Base-by-base conservation (phyloP, 2,888 invertebrate genomes). In the Macropis europaea region DNA sequence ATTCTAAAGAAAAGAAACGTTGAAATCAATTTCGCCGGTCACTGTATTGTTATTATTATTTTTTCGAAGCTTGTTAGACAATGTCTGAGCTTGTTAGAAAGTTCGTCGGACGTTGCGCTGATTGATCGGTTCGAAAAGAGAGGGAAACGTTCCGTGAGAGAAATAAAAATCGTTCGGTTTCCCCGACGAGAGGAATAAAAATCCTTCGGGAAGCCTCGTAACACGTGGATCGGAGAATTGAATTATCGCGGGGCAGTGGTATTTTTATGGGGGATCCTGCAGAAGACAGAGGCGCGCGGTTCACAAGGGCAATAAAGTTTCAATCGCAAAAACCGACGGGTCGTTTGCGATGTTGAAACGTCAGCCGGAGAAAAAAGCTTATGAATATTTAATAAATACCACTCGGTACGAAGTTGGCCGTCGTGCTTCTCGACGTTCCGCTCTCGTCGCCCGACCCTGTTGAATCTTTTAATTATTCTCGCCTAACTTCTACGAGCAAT, bases 351-450 rank as follows among this genome's bases (percentile, higher is more conserved):
- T 45, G 72, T 53, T 62, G 69, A 54, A 62, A 66, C 62, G 69
- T 59, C 57, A 66, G 38, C 59, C 22, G 13, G 26, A 43, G 53
- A 73, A 76, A n/a, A 70, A 76, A 73, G 67, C 77, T 81, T 69
- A 86, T 87, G 84, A 86, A 87, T 87, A 86, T 84, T 85, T 85
- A 79, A 83, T 80, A 80, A 78, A 76, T 73, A 72, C 66, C n/a
- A 52, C n/a, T 36, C 11, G 34, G 36, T 32, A 13, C 59, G 48
- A 76, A 77, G 67, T 76, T 61, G 40, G 63, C 53, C 59, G 28
- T 9, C 53, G 70, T 57, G 61, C 63, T 77, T 77, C 76, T 73
- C 73, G 71, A 71, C 66, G 73, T 73, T 19, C 54, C 50, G 22
- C 11, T 3, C 32, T 24, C 36, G 32, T 17, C 30, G 22, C 24